Evolutionary conservation across 2,113 vertebrate genomes (phyloP), one percentile per base, ranked within the genome.

Genomic region (Mohoua ochrocephala): DNA sequence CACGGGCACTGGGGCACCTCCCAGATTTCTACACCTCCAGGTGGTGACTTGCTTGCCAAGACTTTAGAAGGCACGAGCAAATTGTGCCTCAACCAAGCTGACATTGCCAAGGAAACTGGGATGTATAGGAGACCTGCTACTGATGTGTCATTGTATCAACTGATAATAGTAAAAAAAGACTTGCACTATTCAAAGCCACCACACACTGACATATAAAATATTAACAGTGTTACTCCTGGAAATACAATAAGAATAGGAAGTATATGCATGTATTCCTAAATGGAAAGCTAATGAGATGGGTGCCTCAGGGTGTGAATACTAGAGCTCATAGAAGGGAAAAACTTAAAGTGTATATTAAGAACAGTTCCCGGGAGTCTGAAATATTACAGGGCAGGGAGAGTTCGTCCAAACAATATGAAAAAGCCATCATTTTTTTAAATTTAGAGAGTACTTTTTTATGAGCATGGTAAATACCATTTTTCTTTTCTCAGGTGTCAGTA

Each of bases 401-500:
- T 47, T 86, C 52, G 23, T 30, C 53, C 54, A 56, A 77, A 73
- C 22, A 60, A 42, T 33, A 23, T 21, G 57, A 68, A 86, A 73
- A 83, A 76, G 30, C 2, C 49, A 80, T 15, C 2, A 10, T n/a
- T 64, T 69, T 69, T 49, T 85, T 17, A 52, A 42, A 45, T 59
- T 42, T 10, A 56, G 44, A 13, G 44, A 61, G 30, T 33, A 17
- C 18, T 37, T 79, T 75, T 50, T 30, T 13, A 15, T 33, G 45
- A 76, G 22, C 2, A 3, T 14, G 12, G 26, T 8, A 15, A 1
- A 0, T 4, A 20, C 1, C 1, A 17, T 22, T 90, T 87, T 54
- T 31, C 31, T 65, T 45, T 61, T 44, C 54, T 52, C 21, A 13
- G 6, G 5, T 23, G 52, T 30, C 78, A 57, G 31, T 45, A 42